A percentile compares a stretch with the other conserved stretches of the same genome.
Evolutionary conservation across 2,888 invertebrate genomes (phyloP).

Genomic region (Arrhopalites spinosus): DNA sequence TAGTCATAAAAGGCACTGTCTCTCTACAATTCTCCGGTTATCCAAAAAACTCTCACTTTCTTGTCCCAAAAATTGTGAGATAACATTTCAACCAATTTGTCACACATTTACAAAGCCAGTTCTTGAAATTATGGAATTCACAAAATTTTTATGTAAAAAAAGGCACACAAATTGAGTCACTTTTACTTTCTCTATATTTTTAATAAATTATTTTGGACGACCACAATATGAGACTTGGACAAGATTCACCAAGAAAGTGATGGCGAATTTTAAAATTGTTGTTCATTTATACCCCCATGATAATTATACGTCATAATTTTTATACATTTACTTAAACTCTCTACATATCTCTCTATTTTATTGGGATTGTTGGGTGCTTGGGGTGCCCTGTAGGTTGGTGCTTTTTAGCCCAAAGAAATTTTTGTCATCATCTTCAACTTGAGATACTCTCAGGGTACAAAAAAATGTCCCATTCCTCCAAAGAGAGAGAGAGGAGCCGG

Average conservation of each 20-base stretch:
- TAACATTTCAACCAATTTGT: too few species aligned
- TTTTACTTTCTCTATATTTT: background rate
- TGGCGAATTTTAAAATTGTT: slow-evolving; percentile 32
- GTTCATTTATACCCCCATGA: slow-evolving; percentile 40
- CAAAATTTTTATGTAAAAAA: too few species aligned
- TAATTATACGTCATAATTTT: slow-evolving; percentile 32
- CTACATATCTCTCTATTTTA: too few species aligned
- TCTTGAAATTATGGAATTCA: background rate
- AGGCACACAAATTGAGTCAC: too few species aligned
- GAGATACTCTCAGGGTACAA: background rate
- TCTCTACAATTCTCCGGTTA: too few species aligned
- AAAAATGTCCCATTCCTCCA: too few species aligned
- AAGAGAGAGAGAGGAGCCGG: background rate
- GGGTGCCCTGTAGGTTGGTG: background rate
- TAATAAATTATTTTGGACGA: background rate
- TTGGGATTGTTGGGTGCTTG: background rate
- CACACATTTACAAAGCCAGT: too few species aligned
- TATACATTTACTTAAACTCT: background rate
- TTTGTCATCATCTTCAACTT: background rate
- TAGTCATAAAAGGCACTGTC: too few species aligned
- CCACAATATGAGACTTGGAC: slow-evolving; percentile 6
- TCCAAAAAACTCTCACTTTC: too few species aligned
- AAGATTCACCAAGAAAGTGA: slow-evolving; percentile 24
- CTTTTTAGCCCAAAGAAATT: background rate
- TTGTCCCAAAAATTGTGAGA: too few species aligned